Conservation (phyloP, 1,140 invertebrate species). For the Apis florea region DNA sequence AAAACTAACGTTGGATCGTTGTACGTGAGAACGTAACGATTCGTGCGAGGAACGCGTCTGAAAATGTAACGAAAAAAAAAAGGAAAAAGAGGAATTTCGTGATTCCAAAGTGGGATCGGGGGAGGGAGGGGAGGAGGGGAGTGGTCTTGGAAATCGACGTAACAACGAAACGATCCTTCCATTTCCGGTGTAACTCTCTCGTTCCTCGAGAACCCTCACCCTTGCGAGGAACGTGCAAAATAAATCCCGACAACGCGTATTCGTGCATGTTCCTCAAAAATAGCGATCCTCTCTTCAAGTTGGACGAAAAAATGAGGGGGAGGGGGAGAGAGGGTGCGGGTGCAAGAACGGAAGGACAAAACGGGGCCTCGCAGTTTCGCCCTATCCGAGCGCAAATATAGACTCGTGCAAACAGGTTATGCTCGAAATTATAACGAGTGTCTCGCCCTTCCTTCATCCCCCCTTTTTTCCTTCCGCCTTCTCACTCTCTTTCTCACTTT, state of each 20-base stretch:
- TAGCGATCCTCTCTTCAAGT: conserved; percentile 29
- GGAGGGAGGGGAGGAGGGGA: too few relatives aligned
- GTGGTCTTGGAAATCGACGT: neutral
- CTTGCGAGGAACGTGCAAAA: conserved; percentile 25
- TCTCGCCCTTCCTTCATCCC: conserved; percentile 3
- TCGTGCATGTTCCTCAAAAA: conserved; percentile 32
- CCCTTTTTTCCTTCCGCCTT: neutral
- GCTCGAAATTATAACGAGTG: conserved; percentile 60
- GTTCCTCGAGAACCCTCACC: conserved; percentile 15
- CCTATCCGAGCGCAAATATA: conserved; percentile 50
- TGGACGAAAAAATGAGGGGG: neutral
- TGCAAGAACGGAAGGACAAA: conserved; percentile 13
- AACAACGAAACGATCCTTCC: neutral
- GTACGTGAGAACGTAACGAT: too few relatives aligned
- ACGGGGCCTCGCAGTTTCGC: conserved; percentile 39
- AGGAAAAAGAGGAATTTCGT: too few relatives aligned
- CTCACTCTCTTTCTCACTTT: neutral
- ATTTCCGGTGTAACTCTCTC: neutral
- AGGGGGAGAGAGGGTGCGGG: neutral
- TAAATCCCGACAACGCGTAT: conserved; percentile 16
- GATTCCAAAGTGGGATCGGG: too few relatives aligned
- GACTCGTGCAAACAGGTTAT: conserved; percentile 45
- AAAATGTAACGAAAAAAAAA: too few relatives aligned
- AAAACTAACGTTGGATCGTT: too few relatives aligned
- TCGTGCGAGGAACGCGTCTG: too few relatives aligned